Base-by-base conservation (phyloP, 1,140 invertebrate species). In the Monomorium pharaonis region DNA sequence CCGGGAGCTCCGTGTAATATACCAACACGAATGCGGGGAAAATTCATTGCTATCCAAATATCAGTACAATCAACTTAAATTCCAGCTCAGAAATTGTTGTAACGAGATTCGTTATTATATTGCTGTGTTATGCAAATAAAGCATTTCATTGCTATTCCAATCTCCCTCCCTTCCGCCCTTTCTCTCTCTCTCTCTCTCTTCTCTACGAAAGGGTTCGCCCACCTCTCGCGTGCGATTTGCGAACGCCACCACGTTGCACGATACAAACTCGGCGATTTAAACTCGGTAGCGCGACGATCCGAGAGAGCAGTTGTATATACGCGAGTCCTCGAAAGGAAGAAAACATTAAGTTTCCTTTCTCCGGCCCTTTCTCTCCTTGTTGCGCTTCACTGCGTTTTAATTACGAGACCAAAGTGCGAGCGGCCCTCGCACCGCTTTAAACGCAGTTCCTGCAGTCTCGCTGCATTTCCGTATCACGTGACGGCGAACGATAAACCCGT, bases 321-420 rank as follows among this genome's bases (percentile, higher is more conserved):
- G 51, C 33, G 75, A 76, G 30, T 27, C n/a, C 80, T 88, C 65
- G 56, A 65, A 60, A 69, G 84, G 89, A 78, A 91, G 87, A 86
- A 91, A 91, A 86, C 90, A 89, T 90, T 92, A 91, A 90, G 87
- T 92, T 90, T 85, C 62, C 24, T 10, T 2, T 4, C 12, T 12
- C 33, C 27, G n/a, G n/a, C 47, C 18, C 44, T 10, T 9, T 7
- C 44, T 14, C 44, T 12, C 2, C 47, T 30, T 18, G 16, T 30
- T 18, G 16, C 21, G 5, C 16, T 18, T 24, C 89, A 16, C 77
- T 78, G 60, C 77, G 88, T 91, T 92, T 92, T 92, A 92, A 92
- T 91, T 92, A 89, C 89, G 84, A 88, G 54, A 77, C 70, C 84
- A 76, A 74, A 86, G 85, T 86, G 85, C 81, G 83, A 90, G 80